Base-by-base conservation (phyloP, 1,140 invertebrate species). In the Paraescarpia echinospica region DNA sequence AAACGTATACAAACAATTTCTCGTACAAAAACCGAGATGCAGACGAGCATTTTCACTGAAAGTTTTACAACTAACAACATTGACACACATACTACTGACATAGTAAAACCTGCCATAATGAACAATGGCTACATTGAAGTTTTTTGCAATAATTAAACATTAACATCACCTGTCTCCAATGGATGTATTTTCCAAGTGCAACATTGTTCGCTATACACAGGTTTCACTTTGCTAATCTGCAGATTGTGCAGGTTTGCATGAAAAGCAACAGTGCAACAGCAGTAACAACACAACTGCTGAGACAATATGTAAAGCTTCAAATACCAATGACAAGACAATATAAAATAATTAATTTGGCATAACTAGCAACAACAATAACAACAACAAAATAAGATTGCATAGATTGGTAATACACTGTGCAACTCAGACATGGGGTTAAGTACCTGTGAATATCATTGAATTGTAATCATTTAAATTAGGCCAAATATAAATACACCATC, bases 181-280 rank as follows among this genome's bases (percentile, higher is more conserved):
- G 59, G 59, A 77, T 18, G 22, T 77, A 31, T 77, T 77, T 77
- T 77, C 41, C 59, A 77, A 77, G 59, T 77, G 18, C 12, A 77
- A 77, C 59, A 77, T 77, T 77, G 59, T 77, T 77, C 59, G 59
- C 59, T 77, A 77, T 77, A 77, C 59, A 77, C 59, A 77, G 59
- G 59, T 77, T 77, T 77, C 59, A 77, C 59, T 77, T 14, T 77
- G 59, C 18, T 77, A 77, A 77, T 77, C 59, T 77, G 59, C 59
- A 77, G 59, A 77, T 77, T 77, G 59, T 77, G 59, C 59, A 77
- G 12, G 41, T 12, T n/a, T 77, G 59, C 59, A 77, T 77, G 4
- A 77, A 77, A 77, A 77, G 59, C 59, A 77, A 77, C 59, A 77
- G 59, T 77, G 59, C 59, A 27, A 77, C 59, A 77, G 59, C 59